These are phyloP conservation scores for Coelopa pilipes DNA, from an alignment of 2,888 invertebrate genomes.

Conservation along the genomic window DNA sequence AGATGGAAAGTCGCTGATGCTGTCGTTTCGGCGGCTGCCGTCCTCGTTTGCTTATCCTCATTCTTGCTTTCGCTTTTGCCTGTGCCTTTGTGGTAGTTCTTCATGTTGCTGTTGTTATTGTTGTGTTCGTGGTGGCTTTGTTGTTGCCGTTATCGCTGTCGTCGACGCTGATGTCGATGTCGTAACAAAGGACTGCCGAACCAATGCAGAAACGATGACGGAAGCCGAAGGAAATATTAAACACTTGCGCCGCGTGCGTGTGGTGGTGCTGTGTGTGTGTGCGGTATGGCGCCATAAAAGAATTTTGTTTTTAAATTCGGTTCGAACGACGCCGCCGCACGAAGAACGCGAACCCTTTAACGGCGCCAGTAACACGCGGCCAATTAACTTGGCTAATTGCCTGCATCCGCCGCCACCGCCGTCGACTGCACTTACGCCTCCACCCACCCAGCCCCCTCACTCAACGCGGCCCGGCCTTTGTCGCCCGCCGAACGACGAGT, in stretches of 20 bases:
- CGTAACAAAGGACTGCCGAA: not conserved
- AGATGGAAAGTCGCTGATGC: slow-evolving; percentile 51
- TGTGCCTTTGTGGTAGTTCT: no score
- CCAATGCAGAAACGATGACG: slow-evolving; percentile 16
- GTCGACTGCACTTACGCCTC: no score
- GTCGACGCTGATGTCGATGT: no score
- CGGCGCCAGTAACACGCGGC: slow-evolving; percentile 18
- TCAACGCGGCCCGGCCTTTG: not conserved
- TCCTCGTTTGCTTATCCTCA: no score
- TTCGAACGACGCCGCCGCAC: no score
- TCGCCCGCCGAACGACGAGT: not conserved
- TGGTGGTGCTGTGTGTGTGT: not conserved
- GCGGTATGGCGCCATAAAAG: slow-evolving; percentile 12
- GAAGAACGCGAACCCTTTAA: no score
- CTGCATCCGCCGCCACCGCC: not conserved
- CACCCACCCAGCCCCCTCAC: no score
- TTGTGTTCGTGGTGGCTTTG: no score
- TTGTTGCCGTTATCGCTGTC: no score
- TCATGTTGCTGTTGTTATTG: no score
- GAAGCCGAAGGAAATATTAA: not conserved
- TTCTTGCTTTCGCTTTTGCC: no score
- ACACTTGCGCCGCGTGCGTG: slow-evolving; percentile 15
- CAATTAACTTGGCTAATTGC: slow-evolving; percentile 18
- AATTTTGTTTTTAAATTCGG: slow-evolving; percentile 36
- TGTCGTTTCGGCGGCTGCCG: slow-evolving; percentile 31